Percentiles rank a stretch among this genome's conserved stretches.
phyloP scores from a whole-genome alignment of 2,113 vertebrate genomes.

The Rafetus swinhoei region DNA sequence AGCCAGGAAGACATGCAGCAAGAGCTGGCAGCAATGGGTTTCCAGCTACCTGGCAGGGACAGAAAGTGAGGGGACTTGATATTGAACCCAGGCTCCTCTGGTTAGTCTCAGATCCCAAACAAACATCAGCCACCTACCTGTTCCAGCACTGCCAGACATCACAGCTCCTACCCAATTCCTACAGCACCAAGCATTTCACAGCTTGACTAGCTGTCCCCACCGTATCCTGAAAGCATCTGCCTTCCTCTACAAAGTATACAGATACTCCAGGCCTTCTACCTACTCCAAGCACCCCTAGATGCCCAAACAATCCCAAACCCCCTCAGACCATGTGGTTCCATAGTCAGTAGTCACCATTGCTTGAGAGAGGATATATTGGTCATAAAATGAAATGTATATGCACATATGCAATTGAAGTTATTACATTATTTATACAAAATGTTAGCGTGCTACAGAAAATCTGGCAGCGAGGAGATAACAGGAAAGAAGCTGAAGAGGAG shows the following conservation, averaged over 20 bases:
- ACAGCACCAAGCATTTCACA: background rate
- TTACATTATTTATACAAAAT: background rate
- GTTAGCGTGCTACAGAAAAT: background rate
- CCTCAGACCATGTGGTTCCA: background rate
- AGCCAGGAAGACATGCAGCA: background rate
- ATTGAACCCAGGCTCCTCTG: background rate
- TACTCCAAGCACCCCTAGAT: background rate
- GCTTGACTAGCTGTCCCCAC: background rate
- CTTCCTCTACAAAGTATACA: constrained; percentile 17
- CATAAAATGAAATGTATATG: background rate
- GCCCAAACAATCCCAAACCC: background rate
- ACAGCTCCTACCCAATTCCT: constrained; percentile 20
- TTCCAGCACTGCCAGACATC: background rate
- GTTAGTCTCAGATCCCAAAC: background rate
- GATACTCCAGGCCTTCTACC: background rate
- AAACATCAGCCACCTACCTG: background rate
- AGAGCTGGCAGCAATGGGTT: background rate
- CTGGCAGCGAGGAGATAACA: background rate
- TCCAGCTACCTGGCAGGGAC: background rate
- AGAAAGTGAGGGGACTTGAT: background rate
- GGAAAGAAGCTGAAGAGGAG: background rate
- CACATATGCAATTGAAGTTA: background rate
- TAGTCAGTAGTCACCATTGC: background rate
- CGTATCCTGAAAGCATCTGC: background rate
- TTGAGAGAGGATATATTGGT: background rate